Conservation (phyloP, 2,888 invertebrate species). For the Sylvicola fuscatus region DNA sequence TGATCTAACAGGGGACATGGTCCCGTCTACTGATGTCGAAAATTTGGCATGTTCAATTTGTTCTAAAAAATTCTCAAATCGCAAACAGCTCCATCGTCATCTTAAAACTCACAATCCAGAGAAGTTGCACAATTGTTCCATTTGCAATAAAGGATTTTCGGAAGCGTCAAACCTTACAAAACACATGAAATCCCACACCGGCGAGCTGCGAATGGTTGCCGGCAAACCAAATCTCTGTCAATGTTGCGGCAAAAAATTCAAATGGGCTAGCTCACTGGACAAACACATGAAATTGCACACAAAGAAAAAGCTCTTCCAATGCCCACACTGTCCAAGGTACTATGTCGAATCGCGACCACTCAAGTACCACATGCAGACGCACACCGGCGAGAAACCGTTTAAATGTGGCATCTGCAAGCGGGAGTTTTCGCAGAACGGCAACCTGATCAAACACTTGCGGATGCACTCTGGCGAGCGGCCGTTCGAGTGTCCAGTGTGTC, state of each 20-base stretch:
- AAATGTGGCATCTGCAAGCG: slow-evolving; percentile 4
- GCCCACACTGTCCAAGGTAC: slow-evolving; percentile 26
- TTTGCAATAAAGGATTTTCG: slow-evolving; percentile 28
- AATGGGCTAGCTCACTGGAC: slow-evolving; percentile 29
- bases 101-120: slow-evolving; percentile 26
- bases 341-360: slow-evolving; percentile 25
- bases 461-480: slow-evolving; percentile 6
- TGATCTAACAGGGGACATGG: too few relatives aligned
- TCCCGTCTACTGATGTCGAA: too few relatives aligned
- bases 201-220: slow-evolving; percentile 25
- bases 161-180: slow-evolving; percentile 29
- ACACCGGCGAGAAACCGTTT: slow-evolving; percentile 6
- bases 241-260: slow-evolving; percentile 26
- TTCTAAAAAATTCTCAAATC: slow-evolving; percentile 24
- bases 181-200: slow-evolving; percentile 29
- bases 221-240: slow-evolving; percentile 27
- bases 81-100: slow-evolving; percentile 25
- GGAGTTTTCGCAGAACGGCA: slow-evolving; percentile 5
- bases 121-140: slow-evolving; percentile 27
- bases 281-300: slow-evolving; percentile 32
- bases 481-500: slow-evolving; percentile 3
- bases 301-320: slow-evolving; percentile 26
- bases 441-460: slow-evolving; percentile 7
- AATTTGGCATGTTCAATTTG: slow-evolving; percentile 19
- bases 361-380: slow-evolving; percentile 8